These are phyloP conservation scores for Agrochola lychnidis DNA, from an alignment of 2,888 invertebrate species.

Conservation along the genomic window DNA sequence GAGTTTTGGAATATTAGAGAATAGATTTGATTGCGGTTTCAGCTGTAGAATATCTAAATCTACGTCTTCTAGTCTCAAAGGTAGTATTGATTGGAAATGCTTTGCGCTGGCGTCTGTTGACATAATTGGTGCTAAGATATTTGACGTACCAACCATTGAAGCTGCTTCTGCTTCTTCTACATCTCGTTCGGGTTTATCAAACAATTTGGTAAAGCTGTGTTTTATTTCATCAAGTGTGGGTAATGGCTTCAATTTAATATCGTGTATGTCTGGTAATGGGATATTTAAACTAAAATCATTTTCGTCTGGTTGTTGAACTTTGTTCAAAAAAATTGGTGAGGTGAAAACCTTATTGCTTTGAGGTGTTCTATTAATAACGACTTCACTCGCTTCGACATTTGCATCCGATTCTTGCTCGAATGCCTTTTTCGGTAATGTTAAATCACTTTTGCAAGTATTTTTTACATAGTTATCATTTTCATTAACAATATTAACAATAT, in stretches of 20 bases:
- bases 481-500: neutral
- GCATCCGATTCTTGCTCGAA: conserved; percentile 66
- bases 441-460: conserved; percentile 37
- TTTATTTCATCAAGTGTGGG: conserved; percentile 72
- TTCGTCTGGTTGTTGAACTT: conserved; percentile 61
- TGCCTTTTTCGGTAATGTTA: conserved; percentile 21
- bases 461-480: conserved; percentile 3
- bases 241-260: conserved; percentile 63
- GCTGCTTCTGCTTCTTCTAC: conserved; percentile 56
- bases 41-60: conserved; percentile 74
- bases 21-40: conserved; percentile 62
- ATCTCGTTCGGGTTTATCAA: conserved; percentile 62
- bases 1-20: conserved; percentile 68
- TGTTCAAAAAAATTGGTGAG: conserved; percentile 56
- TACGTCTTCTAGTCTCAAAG: conserved; percentile 67
- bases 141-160: conserved; percentile 48
- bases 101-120: conserved; percentile 68
- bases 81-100: conserved; percentile 58
- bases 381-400: conserved; percentile 75
- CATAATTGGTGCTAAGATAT: conserved; percentile 66
- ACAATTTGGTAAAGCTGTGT: conserved; percentile 68
- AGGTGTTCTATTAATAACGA: conserved; percentile 64
- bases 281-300: conserved; percentile 48
- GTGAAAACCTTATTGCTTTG: conserved; percentile 44
- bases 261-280: conserved; percentile 50